These are phyloP conservation scores for Metallyticus violacea DNA, from an alignment of 2,888 invertebrate genomes.

Conservation along the genomic window DNA sequence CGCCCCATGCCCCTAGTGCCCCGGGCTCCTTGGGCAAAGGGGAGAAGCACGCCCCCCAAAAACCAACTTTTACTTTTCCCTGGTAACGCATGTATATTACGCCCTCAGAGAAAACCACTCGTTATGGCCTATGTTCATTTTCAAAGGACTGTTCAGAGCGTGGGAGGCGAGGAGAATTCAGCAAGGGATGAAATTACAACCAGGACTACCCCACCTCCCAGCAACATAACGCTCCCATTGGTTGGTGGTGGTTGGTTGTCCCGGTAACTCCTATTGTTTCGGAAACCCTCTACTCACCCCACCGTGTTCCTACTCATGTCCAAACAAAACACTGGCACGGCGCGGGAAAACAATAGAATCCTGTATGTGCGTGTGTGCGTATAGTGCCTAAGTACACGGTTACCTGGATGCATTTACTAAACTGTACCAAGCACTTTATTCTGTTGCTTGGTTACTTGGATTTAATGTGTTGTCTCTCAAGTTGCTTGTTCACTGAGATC, in stretches of 20 bases:
- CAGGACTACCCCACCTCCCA: neutral
- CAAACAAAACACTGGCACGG: constrained; percentile 23
- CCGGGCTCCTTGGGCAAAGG: neutral
- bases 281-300: constrained; percentile 1
- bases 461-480: neutral
- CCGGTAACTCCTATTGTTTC: constrained; percentile 21
- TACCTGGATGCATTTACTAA: neutral
- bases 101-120: neutral
- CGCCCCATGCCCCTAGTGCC: neutral
- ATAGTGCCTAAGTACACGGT: neutral
- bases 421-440: neutral
- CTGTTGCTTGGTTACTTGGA: neutral
- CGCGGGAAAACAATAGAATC: constrained; percentile 6
- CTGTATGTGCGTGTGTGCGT: neutral
- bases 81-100: neutral
- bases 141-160: neutral
- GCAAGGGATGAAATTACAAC: constrained; percentile 9
- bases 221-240: constrained; percentile 16
- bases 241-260: constrained; percentile 9
- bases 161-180: neutral
- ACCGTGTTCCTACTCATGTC: neutral
- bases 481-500: too few relatives aligned
- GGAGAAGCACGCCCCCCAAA: neutral
- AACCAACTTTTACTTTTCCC: neutral
- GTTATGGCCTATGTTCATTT: neutral